Conservation (phyloP, 2,113 vertebrate species). For the Strix uralensis region DNA sequence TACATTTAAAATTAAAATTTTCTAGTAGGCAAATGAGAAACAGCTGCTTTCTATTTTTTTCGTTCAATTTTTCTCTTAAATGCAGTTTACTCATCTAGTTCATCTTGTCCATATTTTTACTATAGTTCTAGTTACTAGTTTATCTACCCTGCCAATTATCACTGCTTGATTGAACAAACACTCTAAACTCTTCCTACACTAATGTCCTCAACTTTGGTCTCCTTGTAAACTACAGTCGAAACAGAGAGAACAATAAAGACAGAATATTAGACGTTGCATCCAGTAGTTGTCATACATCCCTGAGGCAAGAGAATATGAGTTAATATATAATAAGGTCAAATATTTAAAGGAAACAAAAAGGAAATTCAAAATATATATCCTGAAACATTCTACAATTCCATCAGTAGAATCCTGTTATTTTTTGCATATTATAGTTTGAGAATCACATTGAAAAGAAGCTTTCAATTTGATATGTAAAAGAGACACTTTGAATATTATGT, state of each 20-base stretch:
- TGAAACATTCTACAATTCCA: not conserved
- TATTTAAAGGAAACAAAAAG: not conserved
- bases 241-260: not conserved
- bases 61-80: not conserved
- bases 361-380: not conserved
- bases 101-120: not conserved
- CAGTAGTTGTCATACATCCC: not conserved
- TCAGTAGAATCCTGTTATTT: not conserved
- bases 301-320: not conserved
- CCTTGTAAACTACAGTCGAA: not conserved
- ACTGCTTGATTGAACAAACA: rapidly evolving
- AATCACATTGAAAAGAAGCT: not conserved
- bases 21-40: not conserved
- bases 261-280: not conserved
- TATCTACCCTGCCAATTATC: not conserved
- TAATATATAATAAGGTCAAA: not conserved
- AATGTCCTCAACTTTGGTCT: not conserved
- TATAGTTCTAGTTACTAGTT: not conserved
- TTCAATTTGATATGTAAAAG: not conserved
- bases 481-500: slow-evolving; percentile 33
- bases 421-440: not conserved
- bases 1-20: not conserved
- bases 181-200: not conserved
- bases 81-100: not conserved
- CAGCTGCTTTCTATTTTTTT: not conserved